phyloP scores from a whole-genome alignment of 1,140 invertebrate genomes.

The Macrobrachium rosenbergii region DNA sequence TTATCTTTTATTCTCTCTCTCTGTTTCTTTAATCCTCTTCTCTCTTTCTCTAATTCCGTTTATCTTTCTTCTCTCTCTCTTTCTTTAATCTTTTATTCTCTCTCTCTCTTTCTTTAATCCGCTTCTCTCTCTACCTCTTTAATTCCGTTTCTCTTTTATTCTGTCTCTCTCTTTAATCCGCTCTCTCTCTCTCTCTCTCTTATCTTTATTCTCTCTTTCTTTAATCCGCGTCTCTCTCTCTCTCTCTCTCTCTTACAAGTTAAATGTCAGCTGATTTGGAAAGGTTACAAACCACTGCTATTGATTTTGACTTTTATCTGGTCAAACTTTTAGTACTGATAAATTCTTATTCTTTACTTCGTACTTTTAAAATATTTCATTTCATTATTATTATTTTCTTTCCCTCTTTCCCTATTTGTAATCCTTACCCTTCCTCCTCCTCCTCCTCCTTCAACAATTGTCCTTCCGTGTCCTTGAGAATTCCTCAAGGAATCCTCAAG shows the following conservation, averaged over 20 bases:
- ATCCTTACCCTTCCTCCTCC: not conserved
- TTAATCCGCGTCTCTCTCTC: not conserved
- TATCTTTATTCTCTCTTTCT: constrained; percentile 1
- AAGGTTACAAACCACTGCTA: not conserved
- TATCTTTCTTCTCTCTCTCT: constrained; percentile 2
- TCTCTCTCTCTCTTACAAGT: not conserved
- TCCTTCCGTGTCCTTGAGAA: not conserved
- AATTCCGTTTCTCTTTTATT: too few species aligned
- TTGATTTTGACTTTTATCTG: too few species aligned
- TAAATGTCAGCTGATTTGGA: too few species aligned
- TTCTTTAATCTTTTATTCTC: not conserved
- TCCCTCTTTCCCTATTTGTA: not conserved
- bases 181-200: too few species aligned
- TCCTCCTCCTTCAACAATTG: not conserved
- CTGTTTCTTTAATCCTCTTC: not conserved
- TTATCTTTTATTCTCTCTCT: too few species aligned
- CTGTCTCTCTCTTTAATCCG: too few species aligned
- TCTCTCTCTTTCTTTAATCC: not conserved
- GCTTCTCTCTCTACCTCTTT: not conserved
- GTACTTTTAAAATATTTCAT: too few species aligned
- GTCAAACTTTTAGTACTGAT: not conserved
- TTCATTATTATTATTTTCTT: not conserved
- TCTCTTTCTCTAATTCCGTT: not conserved
- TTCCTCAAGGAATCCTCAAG: not conserved
- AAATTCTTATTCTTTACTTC: not conserved